These are phyloP conservation scores for Australoheros facetus DNA, from an alignment of 2,797 vertebrate species.

Conservation along the genomic window DNA sequence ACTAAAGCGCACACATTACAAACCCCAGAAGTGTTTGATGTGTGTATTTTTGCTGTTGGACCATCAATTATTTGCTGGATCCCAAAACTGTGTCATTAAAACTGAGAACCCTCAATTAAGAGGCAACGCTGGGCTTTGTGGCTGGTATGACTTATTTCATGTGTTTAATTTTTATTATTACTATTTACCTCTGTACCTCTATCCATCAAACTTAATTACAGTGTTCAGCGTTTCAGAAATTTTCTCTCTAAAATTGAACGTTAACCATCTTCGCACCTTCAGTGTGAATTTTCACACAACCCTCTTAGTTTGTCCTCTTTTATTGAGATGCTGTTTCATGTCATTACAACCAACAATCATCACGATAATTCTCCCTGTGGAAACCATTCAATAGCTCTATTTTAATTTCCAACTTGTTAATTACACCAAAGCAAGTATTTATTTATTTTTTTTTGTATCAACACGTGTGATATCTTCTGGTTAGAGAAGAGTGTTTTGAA, in stretches of 20 bases:
- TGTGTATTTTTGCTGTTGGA: not conserved
- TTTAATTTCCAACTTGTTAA: not conserved
- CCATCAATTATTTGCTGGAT: not conserved
- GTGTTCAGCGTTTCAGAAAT: not conserved
- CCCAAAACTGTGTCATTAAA: not conserved
- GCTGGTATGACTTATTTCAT: not conserved
- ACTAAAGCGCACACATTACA: not conserved
- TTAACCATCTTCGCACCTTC: not conserved
- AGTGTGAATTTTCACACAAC: constrained; percentile 1
- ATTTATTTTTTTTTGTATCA: not conserved
- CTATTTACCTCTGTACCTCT: not conserved
- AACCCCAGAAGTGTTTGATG: not conserved
- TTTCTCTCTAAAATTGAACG: not conserved
- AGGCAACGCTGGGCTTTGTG: not conserved
- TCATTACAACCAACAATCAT: not conserved
- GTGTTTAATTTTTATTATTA: not conserved
- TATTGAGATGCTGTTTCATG: not conserved
- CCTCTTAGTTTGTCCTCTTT: not conserved
- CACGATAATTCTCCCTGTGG: not conserved
- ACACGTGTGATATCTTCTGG: not conserved
- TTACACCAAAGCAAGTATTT: not conserved
- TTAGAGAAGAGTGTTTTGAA: not conserved
- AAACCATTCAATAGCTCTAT: not conserved
- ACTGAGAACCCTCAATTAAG: not conserved
- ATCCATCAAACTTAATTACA: not conserved